A percentile compares a stretch with the other conserved stretches of the same genome.
Evolutionary conservation across 1,140 invertebrate species (phyloP).

Genomic region (Neodiprion virginianus): DNA sequence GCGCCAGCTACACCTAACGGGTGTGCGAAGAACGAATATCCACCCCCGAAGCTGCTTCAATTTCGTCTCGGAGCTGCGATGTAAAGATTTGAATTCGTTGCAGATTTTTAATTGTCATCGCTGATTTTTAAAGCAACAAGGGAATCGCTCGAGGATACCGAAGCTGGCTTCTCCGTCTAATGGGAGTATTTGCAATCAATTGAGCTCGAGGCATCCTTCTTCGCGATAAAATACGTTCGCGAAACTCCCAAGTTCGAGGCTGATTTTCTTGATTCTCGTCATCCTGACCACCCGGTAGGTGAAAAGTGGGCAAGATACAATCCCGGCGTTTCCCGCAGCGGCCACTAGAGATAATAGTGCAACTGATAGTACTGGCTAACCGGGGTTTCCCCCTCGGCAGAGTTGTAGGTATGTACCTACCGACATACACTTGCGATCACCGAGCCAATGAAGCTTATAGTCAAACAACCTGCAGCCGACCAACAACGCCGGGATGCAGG

Average conservation of each 20-base stretch:
- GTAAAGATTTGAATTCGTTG: no score
- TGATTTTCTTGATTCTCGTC: neutral
- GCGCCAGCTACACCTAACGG: slow-evolving; percentile 27
- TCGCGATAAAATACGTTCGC: neutral
- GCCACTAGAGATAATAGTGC: slow-evolving; percentile 57
- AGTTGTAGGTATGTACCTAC: slow-evolving; percentile 19
- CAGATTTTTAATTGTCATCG: neutral
- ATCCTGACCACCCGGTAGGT: neutral
- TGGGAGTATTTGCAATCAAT: no score
- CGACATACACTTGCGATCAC: slow-evolving; percentile 24
- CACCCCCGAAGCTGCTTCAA: no score
- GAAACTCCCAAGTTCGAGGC: neutral
- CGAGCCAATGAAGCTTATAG: neutral
- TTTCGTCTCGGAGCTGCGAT: no score
- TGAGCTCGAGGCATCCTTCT: no score
- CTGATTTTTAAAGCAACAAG: neutral
- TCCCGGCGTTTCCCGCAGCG: slow-evolving; percentile 41
- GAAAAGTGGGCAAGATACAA: slow-evolving; percentile 32
- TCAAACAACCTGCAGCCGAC: neutral
- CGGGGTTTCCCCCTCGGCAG: slow-evolving; percentile 37
- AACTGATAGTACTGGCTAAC: slow-evolving; percentile 60
- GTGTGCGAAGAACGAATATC: slow-evolving; percentile 11
- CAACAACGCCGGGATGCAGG: neutral
- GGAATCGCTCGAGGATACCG: neutral
- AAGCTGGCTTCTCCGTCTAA: neutral